Percentiles rank a stretch among this genome's conserved stretches.
phyloP scores from a whole-genome alignment of 2,888 invertebrate genomes.

The Rhagonycha lutea region DNA sequence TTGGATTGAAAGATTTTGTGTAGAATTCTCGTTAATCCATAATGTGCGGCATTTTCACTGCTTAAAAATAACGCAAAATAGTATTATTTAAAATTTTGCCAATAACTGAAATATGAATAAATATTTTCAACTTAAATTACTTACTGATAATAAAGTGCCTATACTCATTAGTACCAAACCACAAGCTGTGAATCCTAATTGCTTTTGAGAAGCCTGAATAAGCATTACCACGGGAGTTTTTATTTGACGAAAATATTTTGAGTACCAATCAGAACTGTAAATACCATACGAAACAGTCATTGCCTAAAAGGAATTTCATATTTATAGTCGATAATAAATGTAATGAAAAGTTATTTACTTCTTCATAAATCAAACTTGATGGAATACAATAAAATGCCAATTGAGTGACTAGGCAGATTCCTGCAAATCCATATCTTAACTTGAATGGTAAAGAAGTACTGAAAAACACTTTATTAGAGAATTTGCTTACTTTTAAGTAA shows the following conservation, averaged over 20 bases:
- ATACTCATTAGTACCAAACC: neutral
- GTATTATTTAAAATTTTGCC: no score
- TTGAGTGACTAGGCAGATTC: no score
- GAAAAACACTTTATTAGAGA: no score
- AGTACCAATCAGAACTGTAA: neutral
- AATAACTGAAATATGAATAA: no score
- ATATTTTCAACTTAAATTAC: neutral
- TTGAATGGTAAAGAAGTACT: no score
- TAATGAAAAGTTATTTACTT: neutral
- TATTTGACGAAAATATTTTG: neutral
- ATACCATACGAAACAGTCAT: neutral
- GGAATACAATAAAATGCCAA: neutral
- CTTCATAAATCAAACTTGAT: neutral
- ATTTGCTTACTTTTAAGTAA: no score
- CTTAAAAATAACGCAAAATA: no score
- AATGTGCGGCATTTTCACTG: no score
- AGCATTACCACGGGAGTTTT: neutral
- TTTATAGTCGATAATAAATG: neutral
- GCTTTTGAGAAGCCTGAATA: neutral
- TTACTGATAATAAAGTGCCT: neutral
- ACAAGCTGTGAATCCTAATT: neutral
- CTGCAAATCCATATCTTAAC: no score
- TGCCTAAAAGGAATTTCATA: neutral
- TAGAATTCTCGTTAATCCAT: no score
- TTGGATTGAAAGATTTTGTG: no score